Conservation (phyloP, 2,113 vertebrate genomes). For the Ictidomys tridecemlineatus region DNA sequence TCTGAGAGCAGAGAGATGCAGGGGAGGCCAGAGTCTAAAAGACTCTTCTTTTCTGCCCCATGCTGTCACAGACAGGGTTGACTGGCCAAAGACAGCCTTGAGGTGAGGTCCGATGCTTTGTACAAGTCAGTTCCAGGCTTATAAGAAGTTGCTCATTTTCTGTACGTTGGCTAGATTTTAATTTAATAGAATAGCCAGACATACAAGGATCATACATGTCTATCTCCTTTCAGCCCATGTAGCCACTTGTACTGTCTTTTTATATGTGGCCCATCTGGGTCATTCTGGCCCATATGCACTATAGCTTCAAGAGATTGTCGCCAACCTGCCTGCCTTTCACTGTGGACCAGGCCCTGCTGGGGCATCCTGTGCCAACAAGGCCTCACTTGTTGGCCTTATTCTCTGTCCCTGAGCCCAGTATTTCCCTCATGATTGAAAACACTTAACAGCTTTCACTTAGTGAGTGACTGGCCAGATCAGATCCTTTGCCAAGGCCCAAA, state of each 20-base stretch:
- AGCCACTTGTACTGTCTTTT: not conserved
- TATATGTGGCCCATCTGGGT: not conserved
- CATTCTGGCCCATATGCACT: not conserved
- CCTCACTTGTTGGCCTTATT: not conserved
- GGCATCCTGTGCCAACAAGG: not conserved
- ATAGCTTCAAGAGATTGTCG: not conserved
- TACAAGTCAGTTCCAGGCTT: no score
- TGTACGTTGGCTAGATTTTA: not conserved
- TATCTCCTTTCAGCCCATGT: not conserved
- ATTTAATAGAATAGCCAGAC: not conserved
- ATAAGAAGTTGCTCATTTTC: not conserved
- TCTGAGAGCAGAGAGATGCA: not conserved
- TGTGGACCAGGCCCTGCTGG: rapidly evolving
- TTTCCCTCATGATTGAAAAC: not conserved
- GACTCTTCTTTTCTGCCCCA: not conserved
- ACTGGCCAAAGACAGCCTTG: not conserved
- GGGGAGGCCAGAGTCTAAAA: not conserved
- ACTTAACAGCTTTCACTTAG: not conserved
- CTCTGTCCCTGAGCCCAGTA: not conserved
- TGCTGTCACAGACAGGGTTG: not conserved
- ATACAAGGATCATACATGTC: rapidly evolving
- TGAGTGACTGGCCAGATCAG: not conserved
- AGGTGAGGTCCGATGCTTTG: no score
- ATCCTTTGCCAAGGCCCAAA: not conserved
- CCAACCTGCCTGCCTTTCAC: not conserved